Evolutionary conservation across 2,888 invertebrate genomes (phyloP).

Genomic region (Mythimna vitellina): DNA sequence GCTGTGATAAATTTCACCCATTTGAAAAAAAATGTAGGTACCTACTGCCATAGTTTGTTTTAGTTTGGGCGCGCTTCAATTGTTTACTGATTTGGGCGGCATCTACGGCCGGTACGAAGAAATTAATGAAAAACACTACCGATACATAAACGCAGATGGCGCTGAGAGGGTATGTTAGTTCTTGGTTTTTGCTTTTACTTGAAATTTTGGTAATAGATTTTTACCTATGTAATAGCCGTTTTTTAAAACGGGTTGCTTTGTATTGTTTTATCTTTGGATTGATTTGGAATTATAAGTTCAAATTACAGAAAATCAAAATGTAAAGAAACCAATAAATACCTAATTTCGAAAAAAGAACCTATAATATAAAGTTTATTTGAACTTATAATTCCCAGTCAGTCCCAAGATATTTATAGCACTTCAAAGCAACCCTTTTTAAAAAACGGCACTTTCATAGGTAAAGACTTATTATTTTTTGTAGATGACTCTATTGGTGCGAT

Average conservation of each 20-base stretch:
- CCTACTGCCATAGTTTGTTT: background rate
- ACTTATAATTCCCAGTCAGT: no score
- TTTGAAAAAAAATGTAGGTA: background rate
- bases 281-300: no score
- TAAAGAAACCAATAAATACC: no score
- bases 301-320: no score
- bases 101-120: constrained; percentile 28
- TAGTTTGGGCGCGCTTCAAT: constrained; percentile 6
- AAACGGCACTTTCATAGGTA: no score
- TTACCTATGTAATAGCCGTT: no score
- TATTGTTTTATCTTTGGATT: no score
- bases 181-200: background rate
- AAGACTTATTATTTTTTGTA: constrained; percentile 1
- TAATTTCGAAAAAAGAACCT: no score
- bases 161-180: constrained; percentile 14
- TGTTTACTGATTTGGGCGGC: constrained; percentile 27
- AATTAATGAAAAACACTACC: constrained; percentile 19
- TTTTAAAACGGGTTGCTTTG: no score
- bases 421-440: no score
- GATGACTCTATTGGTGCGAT: constrained; percentile 2
- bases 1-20: background rate
- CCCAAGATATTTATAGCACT: no score
- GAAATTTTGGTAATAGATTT: background rate
- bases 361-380: no score
- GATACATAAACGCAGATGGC: constrained; percentile 40